Conservation (phyloP, 2,797 vertebrate species). For the Meda fulgida region DNA sequence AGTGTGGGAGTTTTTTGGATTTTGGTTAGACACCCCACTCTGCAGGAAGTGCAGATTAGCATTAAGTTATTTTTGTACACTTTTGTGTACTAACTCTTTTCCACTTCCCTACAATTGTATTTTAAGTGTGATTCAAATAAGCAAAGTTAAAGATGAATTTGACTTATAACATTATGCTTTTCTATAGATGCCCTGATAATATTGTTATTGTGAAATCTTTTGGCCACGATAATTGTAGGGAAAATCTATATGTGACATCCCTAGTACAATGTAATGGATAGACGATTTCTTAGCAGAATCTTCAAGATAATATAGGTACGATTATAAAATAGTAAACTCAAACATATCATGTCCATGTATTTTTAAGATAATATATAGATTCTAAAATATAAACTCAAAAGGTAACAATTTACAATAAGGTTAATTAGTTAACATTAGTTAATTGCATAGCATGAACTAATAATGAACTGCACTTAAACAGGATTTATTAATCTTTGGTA, state of each 20-base stretch:
- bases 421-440: too few relatives aligned
- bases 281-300: not conserved
- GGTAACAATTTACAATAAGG: too few relatives aligned
- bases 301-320: not conserved
- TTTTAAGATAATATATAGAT: not conserved
- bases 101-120: not conserved
- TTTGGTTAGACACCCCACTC: not conserved
- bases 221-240: not conserved
- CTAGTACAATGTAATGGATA: not conserved
- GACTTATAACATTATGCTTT: not conserved
- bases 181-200: not conserved
- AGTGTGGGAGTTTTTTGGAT: not conserved
- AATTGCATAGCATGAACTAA: too few relatives aligned
- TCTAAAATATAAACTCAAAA: not conserved
- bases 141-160: not conserved
- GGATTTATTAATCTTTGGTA: too few relatives aligned
- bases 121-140: not conserved
- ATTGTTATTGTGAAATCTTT: not conserved
- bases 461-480: too few relatives aligned
- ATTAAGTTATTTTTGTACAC: not conserved
- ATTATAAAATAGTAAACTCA: not conserved
- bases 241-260: not conserved
- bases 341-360: not conserved
- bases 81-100: not conserved
- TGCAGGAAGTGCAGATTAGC: not conserved